These are phyloP conservation scores for Hiodon alosoides DNA, from an alignment of 2,113 vertebrate genomes.

Conservation along the genomic window DNA sequence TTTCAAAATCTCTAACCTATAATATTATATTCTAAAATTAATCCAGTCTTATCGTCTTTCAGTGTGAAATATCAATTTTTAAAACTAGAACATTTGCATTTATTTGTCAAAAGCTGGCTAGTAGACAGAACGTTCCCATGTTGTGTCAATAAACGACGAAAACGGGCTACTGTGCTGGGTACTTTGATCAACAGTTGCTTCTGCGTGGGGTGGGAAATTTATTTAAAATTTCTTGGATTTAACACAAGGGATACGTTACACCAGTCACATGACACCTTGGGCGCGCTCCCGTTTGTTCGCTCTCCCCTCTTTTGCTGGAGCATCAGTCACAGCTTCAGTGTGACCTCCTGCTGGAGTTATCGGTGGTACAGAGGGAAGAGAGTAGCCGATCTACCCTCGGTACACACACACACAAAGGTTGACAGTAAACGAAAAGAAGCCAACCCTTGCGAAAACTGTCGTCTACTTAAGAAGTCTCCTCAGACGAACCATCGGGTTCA, in stretches of 20 bases:
- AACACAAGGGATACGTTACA: not conserved
- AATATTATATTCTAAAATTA: not conserved
- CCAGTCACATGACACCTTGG: conserved; percentile 49
- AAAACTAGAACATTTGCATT: too few species aligned
- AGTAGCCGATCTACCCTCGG: conserved; percentile 8
- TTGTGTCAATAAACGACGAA: too few species aligned
- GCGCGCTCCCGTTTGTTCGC: conserved; percentile 42
- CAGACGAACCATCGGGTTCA: not conserved
- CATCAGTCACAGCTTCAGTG: conserved; percentile 31
- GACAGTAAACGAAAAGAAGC: not conserved
- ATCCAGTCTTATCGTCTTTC: not conserved
- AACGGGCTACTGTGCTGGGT: too few species aligned
- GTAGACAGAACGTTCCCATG: too few species aligned
- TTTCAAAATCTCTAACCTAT: not conserved
- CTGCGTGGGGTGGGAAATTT: conserved; percentile 11
- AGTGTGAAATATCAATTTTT: not conserved
- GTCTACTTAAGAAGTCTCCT: not conserved
- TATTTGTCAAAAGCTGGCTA: too few species aligned
- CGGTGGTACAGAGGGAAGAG: conserved; percentile 20
- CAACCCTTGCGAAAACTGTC: not conserved
- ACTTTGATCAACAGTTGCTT: conserved; percentile 41
- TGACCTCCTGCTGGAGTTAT: conserved; percentile 28
- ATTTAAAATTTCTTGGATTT: not conserved
- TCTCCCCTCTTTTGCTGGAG: conserved; percentile 34
- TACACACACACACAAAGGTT: not conserved